These are phyloP conservation scores for Micronycteris hirsuta DNA, from an alignment of 2,113 vertebrate genomes.

Conservation along the genomic window DNA sequence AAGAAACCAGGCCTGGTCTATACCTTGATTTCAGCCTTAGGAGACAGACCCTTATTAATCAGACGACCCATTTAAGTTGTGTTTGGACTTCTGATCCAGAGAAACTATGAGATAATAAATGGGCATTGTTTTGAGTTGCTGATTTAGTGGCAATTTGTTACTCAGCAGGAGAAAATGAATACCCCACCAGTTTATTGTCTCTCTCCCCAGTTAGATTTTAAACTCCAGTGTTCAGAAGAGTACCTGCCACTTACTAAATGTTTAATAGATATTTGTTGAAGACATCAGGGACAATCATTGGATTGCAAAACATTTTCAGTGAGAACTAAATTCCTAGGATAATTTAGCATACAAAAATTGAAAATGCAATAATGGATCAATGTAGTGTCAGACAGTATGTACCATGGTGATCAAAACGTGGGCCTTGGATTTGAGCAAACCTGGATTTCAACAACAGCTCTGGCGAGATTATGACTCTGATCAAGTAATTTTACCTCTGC, in stretches of 20 bases:
- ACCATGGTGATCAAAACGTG: background rate
- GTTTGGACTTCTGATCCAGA: background rate
- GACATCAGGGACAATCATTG: background rate
- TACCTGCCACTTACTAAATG: background rate
- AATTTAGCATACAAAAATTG: background rate
- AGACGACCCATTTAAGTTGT: background rate
- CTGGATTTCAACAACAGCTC: background rate
- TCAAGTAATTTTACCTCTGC: background rate
- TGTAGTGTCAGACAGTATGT: background rate
- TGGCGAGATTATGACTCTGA: background rate
- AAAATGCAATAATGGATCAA: background rate
- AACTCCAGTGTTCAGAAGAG: background rate
- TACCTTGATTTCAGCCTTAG: background rate
- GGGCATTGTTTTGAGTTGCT: background rate
- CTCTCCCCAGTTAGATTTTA: background rate
- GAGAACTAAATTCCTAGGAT: background rate
- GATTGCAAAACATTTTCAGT: background rate
- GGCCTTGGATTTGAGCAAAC: background rate
- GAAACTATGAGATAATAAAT: background rate
- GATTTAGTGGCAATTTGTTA: background rate
- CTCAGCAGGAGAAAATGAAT: background rate
- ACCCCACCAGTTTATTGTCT: background rate
- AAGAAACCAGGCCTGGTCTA: background rate
- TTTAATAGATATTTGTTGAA: background rate
- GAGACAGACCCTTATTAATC: background rate